Evolutionary conservation across 2,888 invertebrate species (phyloP).

Genomic region (Melanostoma mellinum): DNA sequence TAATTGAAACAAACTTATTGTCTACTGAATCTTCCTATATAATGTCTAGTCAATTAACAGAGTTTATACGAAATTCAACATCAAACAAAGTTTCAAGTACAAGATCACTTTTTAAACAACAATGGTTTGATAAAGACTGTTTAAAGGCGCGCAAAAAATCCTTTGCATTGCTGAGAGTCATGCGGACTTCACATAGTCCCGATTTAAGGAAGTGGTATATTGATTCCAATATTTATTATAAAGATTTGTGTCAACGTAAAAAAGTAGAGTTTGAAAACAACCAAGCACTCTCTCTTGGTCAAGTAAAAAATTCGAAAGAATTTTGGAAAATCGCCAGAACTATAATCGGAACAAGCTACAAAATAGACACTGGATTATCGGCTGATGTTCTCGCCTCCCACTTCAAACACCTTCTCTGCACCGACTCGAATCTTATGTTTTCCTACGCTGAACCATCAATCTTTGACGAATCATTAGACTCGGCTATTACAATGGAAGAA

Average conservation of each 20-base stretch:
- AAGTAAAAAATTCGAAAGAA: constrained; percentile 1
- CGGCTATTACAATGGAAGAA: background rate
- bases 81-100: no score
- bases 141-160: constrained; percentile 7
- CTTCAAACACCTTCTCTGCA: constrained; percentile 9
- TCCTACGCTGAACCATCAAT: constrained; percentile 14
- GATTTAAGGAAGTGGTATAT: background rate
- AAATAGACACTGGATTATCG: constrained; percentile 4
- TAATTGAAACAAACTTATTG: no score
- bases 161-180: constrained; percentile 1
- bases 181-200: background rate
- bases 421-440: constrained; percentile 1
- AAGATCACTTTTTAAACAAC: background rate
- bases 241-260: no score
- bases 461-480: background rate
- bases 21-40: no score
- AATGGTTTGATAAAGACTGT: constrained; percentile 3
- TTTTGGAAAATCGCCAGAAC: background rate
- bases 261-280: no score
- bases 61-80: no score
- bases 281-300: no score
- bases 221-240: no score
- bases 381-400: background rate
- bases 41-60: no score
- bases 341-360: background rate